Evolutionary conservation across 2,888 invertebrate genomes (phyloP), one percentile per base, ranked within the genome.

Genomic region (Gymnocheta viridis): DNA sequence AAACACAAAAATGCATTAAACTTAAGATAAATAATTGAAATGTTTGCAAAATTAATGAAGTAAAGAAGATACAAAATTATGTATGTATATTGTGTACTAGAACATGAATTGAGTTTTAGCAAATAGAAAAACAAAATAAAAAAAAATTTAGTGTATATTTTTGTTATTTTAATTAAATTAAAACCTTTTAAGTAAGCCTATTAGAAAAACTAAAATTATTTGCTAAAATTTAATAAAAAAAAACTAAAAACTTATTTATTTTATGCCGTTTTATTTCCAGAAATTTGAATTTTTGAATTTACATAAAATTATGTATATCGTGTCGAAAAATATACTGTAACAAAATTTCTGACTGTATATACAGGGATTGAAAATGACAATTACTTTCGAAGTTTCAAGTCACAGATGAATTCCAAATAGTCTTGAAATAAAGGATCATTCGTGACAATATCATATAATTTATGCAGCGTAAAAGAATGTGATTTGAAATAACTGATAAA

Each of bases 211-310:
- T 70, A 70, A 70, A 80, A 56, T 66, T 70, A 70, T 76, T 83
- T 83, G 79, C 79, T 66, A 80, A 70, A n/a, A 51, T 70, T 80
- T 54, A 67, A 74, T 74, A 60, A 72, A 60, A 74, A n/a, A 38
- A 22, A 60, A 58, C 19, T 19, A 10, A 32, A 56, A 32, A 32
- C 6, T 6, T n/a, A 38, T 38, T 14, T 24, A 38, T 10, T 54
- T 17, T 24, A 38, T 38, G 22, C 10, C 29, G 27, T 70, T 56
- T 51, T 60, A 29, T 41, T 22, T 32, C 62, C 44, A 32, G 32
- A 32, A 32, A 5, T 5, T 32, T 4, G 5, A 32, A 32, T 32
- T 5, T 32, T 5, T 32, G 32, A 5, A 32, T 32, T 5, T 7
- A 32, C 7, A 32, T 32, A 32, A 5, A 32, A 5, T 4, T 32